Evolutionary conservation across 2,797 vertebrate species (phyloP).

Genomic region (Pelobates cultripes): DNA sequence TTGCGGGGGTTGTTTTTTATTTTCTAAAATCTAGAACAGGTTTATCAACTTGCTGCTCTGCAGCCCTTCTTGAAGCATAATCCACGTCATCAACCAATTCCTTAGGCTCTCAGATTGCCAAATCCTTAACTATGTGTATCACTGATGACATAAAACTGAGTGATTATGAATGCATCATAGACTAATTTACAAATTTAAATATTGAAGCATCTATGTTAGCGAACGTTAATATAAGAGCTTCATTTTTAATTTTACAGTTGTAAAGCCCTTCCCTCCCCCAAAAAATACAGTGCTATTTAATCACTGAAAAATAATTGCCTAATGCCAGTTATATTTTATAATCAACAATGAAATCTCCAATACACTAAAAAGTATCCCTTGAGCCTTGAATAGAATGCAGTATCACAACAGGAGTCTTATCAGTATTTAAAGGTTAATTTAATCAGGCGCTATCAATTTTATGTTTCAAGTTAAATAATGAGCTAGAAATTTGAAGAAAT

Average conservation of each 20-base stretch:
- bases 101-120: no score
- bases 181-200: no score
- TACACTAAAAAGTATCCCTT: conserved; percentile 4
- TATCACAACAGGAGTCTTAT: conserved; percentile 28
- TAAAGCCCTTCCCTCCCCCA: neutral
- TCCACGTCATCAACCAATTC: no score
- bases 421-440: conserved; percentile 46
- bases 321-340: conserved; percentile 20
- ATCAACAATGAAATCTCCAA: conserved; percentile 43
- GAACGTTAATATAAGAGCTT: no score
- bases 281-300: conserved; percentile 20
- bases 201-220: no score
- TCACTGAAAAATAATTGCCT: conserved; percentile 13
- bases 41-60: no score
- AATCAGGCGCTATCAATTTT: conserved; percentile 37
- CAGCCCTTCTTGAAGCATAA: no score
- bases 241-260: neutral
- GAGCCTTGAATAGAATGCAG: neutral
- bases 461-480: conserved; percentile 35
- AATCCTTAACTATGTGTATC: no score
- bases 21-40: no score
- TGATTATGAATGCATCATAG: no score
- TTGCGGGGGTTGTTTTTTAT: no score
- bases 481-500: conserved; percentile 7
- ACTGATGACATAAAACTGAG: no score